A percentile compares a stretch with the other conserved stretches of the same genome.
Evolutionary conservation across 2,113 vertebrate genomes (phyloP).

Genomic region (Erythrocercus mccallii): DNA sequence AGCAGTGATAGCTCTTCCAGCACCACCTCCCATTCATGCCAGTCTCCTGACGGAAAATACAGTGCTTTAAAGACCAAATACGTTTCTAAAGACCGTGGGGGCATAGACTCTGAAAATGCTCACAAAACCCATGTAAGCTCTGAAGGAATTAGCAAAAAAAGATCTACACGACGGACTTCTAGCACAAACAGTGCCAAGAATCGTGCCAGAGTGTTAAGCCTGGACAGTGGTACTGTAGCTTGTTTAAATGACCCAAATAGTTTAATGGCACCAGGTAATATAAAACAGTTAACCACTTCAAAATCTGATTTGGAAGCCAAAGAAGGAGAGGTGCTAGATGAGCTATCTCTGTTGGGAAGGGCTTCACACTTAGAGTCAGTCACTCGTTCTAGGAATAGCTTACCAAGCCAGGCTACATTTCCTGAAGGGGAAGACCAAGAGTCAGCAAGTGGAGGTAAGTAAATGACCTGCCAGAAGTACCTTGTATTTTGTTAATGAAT

Average conservation of each 20-base stretch:
- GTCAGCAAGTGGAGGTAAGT: slow-evolving; percentile 84
- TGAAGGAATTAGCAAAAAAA: slow-evolving; percentile 76
- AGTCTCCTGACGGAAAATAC: slow-evolving; percentile 87
- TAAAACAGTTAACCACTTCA: slow-evolving; percentile 93
- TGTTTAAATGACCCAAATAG: slow-evolving; percentile 89
- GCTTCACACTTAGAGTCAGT: slow-evolving; percentile 98
- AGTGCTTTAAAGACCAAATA: slow-evolving; percentile 85
- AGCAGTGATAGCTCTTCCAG: slow-evolving; percentile 96
- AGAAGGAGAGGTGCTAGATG: slow-evolving; percentile 98
- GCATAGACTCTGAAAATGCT: slow-evolving; percentile 62
- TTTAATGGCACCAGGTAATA: slow-evolving; percentile 84
- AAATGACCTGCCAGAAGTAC: not conserved
- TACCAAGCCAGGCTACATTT: slow-evolving; percentile 89
- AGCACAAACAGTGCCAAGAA: slow-evolving; percentile 89
- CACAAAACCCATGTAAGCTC: slow-evolving; percentile 71
- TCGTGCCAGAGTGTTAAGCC: slow-evolving; percentile 90
- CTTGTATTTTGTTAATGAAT: not conserved
- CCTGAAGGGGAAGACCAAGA: slow-evolving; percentile 86
- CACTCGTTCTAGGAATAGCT: slow-evolving; percentile 95
- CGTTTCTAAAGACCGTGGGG: slow-evolving; percentile 64
- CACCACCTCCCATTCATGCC: slow-evolving; percentile 88
- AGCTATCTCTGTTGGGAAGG: slow-evolving; percentile 91
- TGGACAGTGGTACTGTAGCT: slow-evolving; percentile 95
- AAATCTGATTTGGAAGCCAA: slow-evolving; percentile 99
- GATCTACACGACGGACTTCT: slow-evolving; percentile 83